These are phyloP conservation scores for Drosophila dives DNA, from an alignment of 2,888 invertebrate species.

Conservation along the genomic window DNA sequence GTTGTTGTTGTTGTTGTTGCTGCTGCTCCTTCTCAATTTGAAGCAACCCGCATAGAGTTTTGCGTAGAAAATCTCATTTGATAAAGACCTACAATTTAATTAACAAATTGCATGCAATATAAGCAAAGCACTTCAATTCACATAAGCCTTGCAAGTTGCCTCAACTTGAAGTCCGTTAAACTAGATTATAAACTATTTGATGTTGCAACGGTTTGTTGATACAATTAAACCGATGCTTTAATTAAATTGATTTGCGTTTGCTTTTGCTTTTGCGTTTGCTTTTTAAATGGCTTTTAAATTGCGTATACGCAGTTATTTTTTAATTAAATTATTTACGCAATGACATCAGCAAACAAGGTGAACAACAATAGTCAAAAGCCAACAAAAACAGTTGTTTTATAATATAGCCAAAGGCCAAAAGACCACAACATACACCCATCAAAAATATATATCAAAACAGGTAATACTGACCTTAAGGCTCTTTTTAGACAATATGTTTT, in stretches of 20 bases:
- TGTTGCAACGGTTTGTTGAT: slow-evolving; percentile 22
- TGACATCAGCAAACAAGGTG: slow-evolving; percentile 12
- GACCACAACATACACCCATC: slow-evolving; percentile 25
- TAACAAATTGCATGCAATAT: slow-evolving; percentile 62
- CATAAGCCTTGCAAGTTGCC: neutral
- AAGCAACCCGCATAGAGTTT: slow-evolving; percentile 60
- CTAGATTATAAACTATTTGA: slow-evolving; percentile 38
- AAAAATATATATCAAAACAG: neutral
- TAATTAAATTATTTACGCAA: slow-evolving; percentile 53
- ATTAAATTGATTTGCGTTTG: slow-evolving; percentile 64
- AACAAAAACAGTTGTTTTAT: slow-evolving; percentile 29
- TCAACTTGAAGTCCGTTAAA: slow-evolving; percentile 15
- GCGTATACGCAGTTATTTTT: slow-evolving; percentile 49
- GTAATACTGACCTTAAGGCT: neutral
- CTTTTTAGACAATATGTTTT: too few species aligned
- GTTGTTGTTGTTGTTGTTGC: slow-evolving; percentile 13
- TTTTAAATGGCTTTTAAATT: slow-evolving; percentile 62
- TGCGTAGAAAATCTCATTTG: slow-evolving; percentile 55
- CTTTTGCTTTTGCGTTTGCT: slow-evolving; percentile 56
- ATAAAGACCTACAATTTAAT: slow-evolving; percentile 73
- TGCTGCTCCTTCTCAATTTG: slow-evolving; percentile 47
- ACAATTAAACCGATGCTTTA: slow-evolving; percentile 44
- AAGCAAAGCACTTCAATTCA: slow-evolving; percentile 17
- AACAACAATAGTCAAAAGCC: slow-evolving; percentile 29
- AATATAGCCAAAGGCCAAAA: slow-evolving; percentile 21